Conservation (phyloP, 2,113 vertebrate genomes). For the Erinaceus europaeus region DNA sequence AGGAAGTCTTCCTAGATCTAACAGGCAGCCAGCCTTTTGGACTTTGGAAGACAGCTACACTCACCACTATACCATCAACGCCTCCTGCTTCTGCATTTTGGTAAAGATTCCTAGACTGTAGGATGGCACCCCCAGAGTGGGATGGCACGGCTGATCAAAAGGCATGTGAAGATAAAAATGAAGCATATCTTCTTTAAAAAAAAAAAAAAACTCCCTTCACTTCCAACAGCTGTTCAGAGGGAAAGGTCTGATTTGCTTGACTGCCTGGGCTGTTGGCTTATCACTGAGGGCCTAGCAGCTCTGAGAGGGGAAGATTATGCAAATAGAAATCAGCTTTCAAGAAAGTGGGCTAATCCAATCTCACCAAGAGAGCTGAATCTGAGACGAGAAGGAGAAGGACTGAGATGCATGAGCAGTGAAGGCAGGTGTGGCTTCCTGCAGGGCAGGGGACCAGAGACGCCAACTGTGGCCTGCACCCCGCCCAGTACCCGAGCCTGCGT, state of each 20-base stretch:
- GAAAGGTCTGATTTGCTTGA: constrained; percentile 55
- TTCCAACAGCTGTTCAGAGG: constrained; percentile 5
- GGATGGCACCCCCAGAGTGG: background rate
- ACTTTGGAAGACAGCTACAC: no score
- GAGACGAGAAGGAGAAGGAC: constrained; percentile 67
- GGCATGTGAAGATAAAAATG: constrained; percentile 56
- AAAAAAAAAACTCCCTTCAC: constrained; percentile 7
- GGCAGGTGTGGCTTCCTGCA: background rate
- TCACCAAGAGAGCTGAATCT: constrained; percentile 67
- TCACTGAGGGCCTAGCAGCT: constrained; percentile 46
- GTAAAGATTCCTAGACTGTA: background rate
- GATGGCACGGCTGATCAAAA: background rate
- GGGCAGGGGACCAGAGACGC: background rate
- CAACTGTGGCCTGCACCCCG: background rate
- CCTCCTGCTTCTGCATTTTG: no score
- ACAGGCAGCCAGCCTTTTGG: background rate
- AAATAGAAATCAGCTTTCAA: constrained; percentile 78
- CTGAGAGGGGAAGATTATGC: constrained; percentile 79
- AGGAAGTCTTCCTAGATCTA: constrained; percentile 5
- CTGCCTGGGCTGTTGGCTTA: constrained; percentile 43
- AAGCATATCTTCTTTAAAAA: constrained; percentile 48
- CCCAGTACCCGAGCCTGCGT: background rate
- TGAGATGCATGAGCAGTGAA: background rate
- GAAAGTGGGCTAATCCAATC: constrained; percentile 88
- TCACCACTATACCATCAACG: no score